These are phyloP conservation scores for Piprites chloris DNA, from an alignment of 2,113 vertebrate species.

Conservation along the genomic window DNA sequence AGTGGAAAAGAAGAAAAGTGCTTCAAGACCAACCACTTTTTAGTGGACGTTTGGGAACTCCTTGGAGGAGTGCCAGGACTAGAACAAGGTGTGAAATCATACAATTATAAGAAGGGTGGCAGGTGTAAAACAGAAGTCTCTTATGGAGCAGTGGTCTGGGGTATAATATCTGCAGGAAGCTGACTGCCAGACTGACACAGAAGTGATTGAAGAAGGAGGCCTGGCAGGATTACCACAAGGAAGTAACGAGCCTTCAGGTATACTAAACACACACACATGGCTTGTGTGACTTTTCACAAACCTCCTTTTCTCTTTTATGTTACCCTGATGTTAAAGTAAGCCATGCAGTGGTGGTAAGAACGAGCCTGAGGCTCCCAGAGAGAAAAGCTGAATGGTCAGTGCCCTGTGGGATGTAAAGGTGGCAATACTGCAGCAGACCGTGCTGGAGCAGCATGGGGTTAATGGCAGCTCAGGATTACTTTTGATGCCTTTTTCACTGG, in stretches of 20 bases:
- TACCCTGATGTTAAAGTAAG: conserved; percentile 32
- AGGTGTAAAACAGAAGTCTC: conserved; percentile 65
- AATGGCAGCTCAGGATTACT: conserved; percentile 16
- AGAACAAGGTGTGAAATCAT: conserved; percentile 52
- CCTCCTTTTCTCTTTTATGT: conserved; percentile 45
- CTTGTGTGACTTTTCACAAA: conserved; percentile 41
- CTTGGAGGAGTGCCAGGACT: conserved; percentile 28
- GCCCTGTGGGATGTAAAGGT: not conserved
- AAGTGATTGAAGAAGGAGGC: conserved; percentile 36
- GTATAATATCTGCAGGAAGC: conserved; percentile 38
- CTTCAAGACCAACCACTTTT: conserved; percentile 47
- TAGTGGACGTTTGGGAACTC: not conserved
- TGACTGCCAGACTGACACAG: conserved; percentile 40
- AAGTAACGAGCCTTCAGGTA: conserved; percentile 40
- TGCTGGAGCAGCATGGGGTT: conserved; percentile 6
- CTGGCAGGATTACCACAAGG: conserved; percentile 44
- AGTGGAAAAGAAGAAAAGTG: conserved; percentile 16
- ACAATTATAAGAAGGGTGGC: conserved; percentile 47
- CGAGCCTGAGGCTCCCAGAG: not conserved
- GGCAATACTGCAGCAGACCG: not conserved
- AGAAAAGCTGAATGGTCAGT: not conserved
- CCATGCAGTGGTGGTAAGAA: not conserved
- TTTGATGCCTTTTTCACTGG: conserved; percentile 26
- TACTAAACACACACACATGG: not conserved
- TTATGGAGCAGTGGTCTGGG: conserved; percentile 43